These are phyloP conservation scores for Tholera decimalis DNA, from an alignment of 2,888 invertebrate genomes.

Conservation along the genomic window DNA sequence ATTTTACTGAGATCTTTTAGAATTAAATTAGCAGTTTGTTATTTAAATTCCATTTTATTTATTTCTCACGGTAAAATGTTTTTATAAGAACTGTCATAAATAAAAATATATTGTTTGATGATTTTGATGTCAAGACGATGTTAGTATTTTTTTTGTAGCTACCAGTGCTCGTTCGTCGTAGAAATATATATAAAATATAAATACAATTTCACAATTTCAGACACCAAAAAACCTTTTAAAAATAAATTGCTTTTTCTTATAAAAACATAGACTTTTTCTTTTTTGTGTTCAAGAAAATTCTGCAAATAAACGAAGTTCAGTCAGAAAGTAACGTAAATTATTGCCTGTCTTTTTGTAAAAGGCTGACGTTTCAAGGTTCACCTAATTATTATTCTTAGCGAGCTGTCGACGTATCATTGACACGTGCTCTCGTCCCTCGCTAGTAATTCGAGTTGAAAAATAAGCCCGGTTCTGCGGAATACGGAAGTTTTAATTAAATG, in stretches of 20 bases:
- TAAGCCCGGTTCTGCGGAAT: slow-evolving; percentile 17
- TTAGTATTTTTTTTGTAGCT: neutral
- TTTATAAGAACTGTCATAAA: neutral
- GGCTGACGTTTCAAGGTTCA: slow-evolving; percentile 12
- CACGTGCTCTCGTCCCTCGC: slow-evolving; percentile 19
- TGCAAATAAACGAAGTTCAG: slow-evolving; percentile 16
- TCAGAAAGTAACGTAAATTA: slow-evolving; percentile 31
- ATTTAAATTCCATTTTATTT: neutral
- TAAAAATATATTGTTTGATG: neutral
- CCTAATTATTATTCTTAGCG: slow-evolving; percentile 44
- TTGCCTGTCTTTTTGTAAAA: slow-evolving; percentile 16
- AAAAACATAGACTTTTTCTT: neutral
- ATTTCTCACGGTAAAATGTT: neutral
- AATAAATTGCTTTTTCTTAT: neutral
- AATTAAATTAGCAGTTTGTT: neutral
- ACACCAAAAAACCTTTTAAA: neutral
- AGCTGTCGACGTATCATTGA: slow-evolving; percentile 28
- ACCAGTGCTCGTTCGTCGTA: neutral
- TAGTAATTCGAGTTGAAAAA: slow-evolving; percentile 30
- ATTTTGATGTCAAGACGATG: neutral
- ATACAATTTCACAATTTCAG: neutral
- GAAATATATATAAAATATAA: neutral
- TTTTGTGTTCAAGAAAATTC: slow-evolving; percentile 2
- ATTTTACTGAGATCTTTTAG: slow-evolving; percentile 22
- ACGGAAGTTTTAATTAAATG: slow-evolving; percentile 53